Conservation (phyloP, 2,113 vertebrate genomes). For the Xenopus borealis region DNA sequence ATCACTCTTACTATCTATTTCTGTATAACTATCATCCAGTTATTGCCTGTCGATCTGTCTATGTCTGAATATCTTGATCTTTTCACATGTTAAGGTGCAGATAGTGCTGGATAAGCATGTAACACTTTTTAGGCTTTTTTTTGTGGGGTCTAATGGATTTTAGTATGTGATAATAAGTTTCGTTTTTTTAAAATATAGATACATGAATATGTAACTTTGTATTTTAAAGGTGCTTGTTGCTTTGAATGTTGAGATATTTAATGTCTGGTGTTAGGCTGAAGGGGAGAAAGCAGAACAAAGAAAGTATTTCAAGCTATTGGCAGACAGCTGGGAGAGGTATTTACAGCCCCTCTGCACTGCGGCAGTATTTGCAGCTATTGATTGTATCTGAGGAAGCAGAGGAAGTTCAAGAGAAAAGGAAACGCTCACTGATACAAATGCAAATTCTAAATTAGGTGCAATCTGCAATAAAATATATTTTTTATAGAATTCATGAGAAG, state of each 20-base stretch:
- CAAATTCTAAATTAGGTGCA: slow-evolving; percentile 9
- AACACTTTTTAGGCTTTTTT: too few relatives aligned
- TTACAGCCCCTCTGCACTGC: slow-evolving; percentile 97
- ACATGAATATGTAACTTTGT: too few relatives aligned
- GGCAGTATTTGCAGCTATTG: slow-evolving; percentile 65
- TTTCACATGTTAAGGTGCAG: too few relatives aligned
- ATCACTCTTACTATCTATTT: too few relatives aligned
- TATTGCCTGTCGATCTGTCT: not conserved
- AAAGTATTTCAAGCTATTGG: slow-evolving; percentile 96
- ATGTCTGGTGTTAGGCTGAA: slow-evolving; percentile 51
- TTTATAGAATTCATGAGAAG: slow-evolving; percentile 6
- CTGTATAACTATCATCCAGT: not conserved
- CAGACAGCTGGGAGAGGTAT: slow-evolving; percentile 99
- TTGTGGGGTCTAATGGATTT: too few relatives aligned
- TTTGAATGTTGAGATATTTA: slow-evolving; percentile 41
- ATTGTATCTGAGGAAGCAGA: slow-evolving; percentile 59
- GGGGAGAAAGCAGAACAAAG: slow-evolving; percentile 81
- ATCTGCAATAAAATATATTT: slow-evolving; percentile 25
- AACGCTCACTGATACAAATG: slow-evolving; percentile 22
- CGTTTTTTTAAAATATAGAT: too few relatives aligned
- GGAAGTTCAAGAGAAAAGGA: slow-evolving; percentile 62
- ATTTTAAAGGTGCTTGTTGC: too few relatives aligned
- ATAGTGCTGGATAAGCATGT: too few relatives aligned
- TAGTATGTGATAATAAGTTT: too few relatives aligned
- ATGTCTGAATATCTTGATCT: too few relatives aligned